Evolutionary conservation across 2,888 invertebrate species (phyloP).

Genomic region (Uropetala carovei): DNA sequence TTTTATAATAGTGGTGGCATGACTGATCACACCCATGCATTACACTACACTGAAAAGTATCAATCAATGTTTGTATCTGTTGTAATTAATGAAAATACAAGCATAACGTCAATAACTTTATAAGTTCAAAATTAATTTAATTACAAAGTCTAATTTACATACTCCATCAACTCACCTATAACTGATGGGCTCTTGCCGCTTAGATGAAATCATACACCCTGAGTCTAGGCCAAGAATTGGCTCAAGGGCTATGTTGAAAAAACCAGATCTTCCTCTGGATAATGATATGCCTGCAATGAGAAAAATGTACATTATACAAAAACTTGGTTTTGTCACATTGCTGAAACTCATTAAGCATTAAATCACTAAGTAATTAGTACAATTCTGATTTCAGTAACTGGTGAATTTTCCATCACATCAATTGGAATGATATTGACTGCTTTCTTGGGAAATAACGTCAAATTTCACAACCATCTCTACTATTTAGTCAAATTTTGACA

Average conservation of each 20-base stretch:
- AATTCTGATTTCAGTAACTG: too few species aligned
- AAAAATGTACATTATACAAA: slow-evolving; percentile 66
- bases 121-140: background rate
- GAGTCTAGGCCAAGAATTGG: slow-evolving; percentile 82
- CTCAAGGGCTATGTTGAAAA: slow-evolving; percentile 79
- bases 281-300: slow-evolving; percentile 91
- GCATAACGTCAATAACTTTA: slow-evolving; percentile 42
- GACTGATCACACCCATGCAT: too few species aligned
- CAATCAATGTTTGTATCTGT: too few species aligned
- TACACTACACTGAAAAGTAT: too few species aligned
- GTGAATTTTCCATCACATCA: too few species aligned
- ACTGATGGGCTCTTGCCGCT: slow-evolving; percentile 85
- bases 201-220: slow-evolving; percentile 94
- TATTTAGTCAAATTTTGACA: background rate
- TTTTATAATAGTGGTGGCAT: too few species aligned
- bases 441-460: background rate
- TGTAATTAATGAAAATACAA: slow-evolving; percentile 60
- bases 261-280: slow-evolving; percentile 91
- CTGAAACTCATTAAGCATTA: too few species aligned
- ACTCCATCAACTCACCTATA: slow-evolving; percentile 81
- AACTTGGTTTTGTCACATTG: slow-evolving; percentile 24
- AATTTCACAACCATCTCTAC: slow-evolving; percentile 7
- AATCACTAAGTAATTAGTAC: too few species aligned
- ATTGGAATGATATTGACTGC: slow-evolving; percentile 29
- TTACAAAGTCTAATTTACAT: slow-evolving; percentile 9